These are phyloP conservation scores for Bos taurus DNA, from an alignment of 2,113 vertebrate genomes.

Conservation along the genomic window ARS-UCD2.0 NC_037357.1:104023501-104024000, in stretches of 20 bases:
- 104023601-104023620: background rate
- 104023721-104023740: background rate
- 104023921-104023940: background rate
- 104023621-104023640: constrained; percentile 10
- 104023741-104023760: background rate
- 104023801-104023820: background rate
- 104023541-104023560: background rate
- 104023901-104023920: background rate
- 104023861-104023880: background rate
- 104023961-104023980: background rate
- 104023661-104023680: background rate
- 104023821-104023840: background rate
- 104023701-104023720: background rate
- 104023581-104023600: constrained; percentile 5
- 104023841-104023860: constrained; percentile 20
- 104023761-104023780: background rate
- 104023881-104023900: background rate
- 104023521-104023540: background rate
- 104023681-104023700: background rate
- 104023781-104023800: accelerated
- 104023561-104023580: background rate
- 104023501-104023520: background rate
- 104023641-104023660: background rate
- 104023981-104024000: background rate
- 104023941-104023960: constrained; percentile 41